These are phyloP conservation scores for Neosilurus mollespiculum DNA, from an alignment of 2,797 vertebrate genomes.

Conservation along the genomic window DNA sequence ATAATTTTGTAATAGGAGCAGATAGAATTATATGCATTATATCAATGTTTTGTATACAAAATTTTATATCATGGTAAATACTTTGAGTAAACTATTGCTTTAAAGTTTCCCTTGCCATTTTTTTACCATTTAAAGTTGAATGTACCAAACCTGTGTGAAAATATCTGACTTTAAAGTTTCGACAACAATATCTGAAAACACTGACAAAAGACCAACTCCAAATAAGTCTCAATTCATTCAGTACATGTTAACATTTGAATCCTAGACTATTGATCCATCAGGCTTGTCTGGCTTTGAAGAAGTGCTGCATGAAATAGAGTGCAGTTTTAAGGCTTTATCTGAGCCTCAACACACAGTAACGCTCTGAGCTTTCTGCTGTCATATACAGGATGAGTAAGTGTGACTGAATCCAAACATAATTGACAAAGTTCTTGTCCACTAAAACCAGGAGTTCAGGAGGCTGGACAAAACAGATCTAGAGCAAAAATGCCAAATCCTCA, in stretches of 20 bases:
- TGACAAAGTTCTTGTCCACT: conserved; percentile 75
- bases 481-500: conserved; percentile 63
- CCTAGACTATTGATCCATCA: conserved; percentile 48
- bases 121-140: conserved; percentile 16
- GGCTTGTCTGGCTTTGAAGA: conserved; percentile 48
- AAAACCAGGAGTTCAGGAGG: conserved; percentile 70
- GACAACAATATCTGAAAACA: conserved; percentile 30
- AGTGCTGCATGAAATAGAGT: conserved; percentile 46
- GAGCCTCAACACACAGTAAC: conserved; percentile 29
- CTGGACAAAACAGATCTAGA: conserved; percentile 57
- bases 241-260: conserved; percentile 31
- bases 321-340: conserved; percentile 42
- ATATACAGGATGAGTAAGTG: conserved; percentile 47
- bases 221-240: conserved; percentile 40
- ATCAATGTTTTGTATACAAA: background rate
- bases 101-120: background rate
- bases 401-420: conserved; percentile 68
- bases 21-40: background rate
- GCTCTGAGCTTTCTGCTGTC: conserved; percentile 39
- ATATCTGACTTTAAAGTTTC: conserved; percentile 10
- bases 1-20: background rate
- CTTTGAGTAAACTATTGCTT: background rate
- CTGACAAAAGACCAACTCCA: conserved; percentile 9
- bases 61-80: background rate
- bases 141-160: background rate